These are phyloP conservation scores for Oxyura jamaicensis DNA, from an alignment of 2,113 vertebrate species.

Conservation along the genomic window DNA sequence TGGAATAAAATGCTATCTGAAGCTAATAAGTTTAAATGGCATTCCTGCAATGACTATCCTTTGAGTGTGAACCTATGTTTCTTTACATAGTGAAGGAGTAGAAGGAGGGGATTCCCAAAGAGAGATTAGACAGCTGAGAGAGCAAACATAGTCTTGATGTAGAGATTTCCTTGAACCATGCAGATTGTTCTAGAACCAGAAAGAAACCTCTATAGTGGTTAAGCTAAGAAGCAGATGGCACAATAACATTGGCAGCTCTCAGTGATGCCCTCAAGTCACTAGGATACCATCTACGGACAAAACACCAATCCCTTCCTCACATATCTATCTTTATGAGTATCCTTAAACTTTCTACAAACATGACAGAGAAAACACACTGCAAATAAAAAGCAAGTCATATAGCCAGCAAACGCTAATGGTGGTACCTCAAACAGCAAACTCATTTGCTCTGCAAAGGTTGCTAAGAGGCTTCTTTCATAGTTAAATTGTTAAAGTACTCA, in stretches of 20 bases:
- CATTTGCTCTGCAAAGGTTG: neutral
- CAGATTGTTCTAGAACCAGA: neutral
- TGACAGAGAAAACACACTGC: neutral
- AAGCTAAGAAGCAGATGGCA: rapidly evolving
- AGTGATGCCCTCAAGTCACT: neutral
- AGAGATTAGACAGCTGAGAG: neutral
- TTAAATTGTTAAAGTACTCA: neutral
- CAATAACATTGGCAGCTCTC: neutral
- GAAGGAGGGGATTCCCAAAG: neutral
- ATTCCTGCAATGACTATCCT: neutral
- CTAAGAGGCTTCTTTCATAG: neutral
- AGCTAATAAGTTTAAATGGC: neutral
- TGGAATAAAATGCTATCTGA: neutral
- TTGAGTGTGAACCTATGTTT: neutral
- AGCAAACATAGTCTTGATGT: neutral
- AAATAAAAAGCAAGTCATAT: neutral
- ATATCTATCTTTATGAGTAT: neutral
- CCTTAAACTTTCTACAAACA: neutral
- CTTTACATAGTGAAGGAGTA: neutral
- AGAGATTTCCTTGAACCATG: neutral
- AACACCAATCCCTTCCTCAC: neutral
- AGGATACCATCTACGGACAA: neutral
- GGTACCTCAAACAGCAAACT: neutral
- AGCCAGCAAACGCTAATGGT: neutral
- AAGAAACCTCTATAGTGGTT: neutral